These are phyloP conservation scores for Eriosoma lanigerum DNA, from an alignment of 1,140 invertebrate genomes.

Conservation along the genomic window DNA sequence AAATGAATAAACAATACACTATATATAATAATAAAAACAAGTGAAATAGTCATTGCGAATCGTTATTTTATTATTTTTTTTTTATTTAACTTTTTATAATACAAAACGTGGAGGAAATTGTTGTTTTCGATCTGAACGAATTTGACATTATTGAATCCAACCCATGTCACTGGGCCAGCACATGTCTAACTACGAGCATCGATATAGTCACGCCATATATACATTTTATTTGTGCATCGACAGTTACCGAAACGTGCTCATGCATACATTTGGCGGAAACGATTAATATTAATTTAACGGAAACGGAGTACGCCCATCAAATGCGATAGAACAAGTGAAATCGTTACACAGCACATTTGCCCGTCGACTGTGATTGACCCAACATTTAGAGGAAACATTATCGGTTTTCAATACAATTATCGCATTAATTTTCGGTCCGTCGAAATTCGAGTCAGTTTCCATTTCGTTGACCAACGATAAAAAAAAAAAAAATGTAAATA, in stretches of 20 bases:
- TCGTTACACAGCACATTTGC: constrained; percentile 27
- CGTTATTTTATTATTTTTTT: no score
- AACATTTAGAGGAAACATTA: neutral
- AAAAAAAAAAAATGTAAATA: no score
- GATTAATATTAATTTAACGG: constrained; percentile 41
- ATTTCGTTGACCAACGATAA: neutral
- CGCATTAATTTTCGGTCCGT: neutral
- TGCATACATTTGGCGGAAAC: constrained; percentile 31
- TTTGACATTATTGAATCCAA: constrained; percentile 5
- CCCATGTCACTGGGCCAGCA: neutral
- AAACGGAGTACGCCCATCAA: constrained; percentile 16
- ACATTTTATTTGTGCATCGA: constrained; percentile 12
- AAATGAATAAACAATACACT: no score
- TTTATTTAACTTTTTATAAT: no score
- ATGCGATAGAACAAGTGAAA: constrained; percentile 15
- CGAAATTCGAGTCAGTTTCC: neutral
- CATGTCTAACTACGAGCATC: neutral
- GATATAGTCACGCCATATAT: neutral
- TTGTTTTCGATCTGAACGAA: neutral
- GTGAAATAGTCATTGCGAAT: no score
- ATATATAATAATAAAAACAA: no score
- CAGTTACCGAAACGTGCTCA: constrained; percentile 20
- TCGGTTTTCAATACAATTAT: constrained; percentile 16
- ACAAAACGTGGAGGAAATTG: neutral
- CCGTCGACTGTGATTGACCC: neutral